Base-by-base conservation (phyloP, 2,888 invertebrate genomes). In the Drosophila mayaguana region DNA sequence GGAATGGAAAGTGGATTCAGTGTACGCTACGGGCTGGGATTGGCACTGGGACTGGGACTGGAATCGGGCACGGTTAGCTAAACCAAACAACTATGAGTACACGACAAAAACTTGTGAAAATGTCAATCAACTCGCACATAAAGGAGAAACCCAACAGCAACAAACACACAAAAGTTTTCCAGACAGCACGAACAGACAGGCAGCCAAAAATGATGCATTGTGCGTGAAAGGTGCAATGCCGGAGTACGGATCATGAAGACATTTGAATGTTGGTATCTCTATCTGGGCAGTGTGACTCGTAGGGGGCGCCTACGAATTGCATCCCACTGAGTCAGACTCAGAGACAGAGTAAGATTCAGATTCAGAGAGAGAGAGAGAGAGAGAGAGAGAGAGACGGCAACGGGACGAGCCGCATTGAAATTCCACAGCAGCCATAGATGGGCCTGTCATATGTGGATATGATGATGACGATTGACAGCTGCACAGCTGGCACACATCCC, bases 81-180 rank as follows among this genome's bases (percentile, higher is more conserved):
- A 78, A 71, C 66, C 56, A 70, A 72, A 38, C 70, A 70, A 72
- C 72, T 64, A 71, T 61, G 70, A 77, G 70, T 68, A 61, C 69
- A 85, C 73, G 86, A 88, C 83, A 86, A 85, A 86, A 88, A 88
- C 73, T 89, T 90, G 84, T 87, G 77, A 87, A 91, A 90, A 86
- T 90, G 91, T 91, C 92, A 91, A 91, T 91, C 91, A 91, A 82
- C 70, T 77, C 70, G 77, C 75, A 79, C 72, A 76, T 69, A 78
- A 80, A 56, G 55, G 63, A 36, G 56, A 64, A 48, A 53, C 32
- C 50, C 62, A 61, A 66, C 46, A 42, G 53, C 51, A 73, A 62
- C 46, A 59, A 63, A 79, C 68, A 81, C 64, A 81, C 84, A 84
- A 75, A 89, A 86, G 78, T 88, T 88, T 88, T 88, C 70, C 84